Evolutionary conservation across 2,888 invertebrate genomes (phyloP), one percentile per base, ranked within the genome.

Genomic region (Plagodis pulveraria): DNA sequence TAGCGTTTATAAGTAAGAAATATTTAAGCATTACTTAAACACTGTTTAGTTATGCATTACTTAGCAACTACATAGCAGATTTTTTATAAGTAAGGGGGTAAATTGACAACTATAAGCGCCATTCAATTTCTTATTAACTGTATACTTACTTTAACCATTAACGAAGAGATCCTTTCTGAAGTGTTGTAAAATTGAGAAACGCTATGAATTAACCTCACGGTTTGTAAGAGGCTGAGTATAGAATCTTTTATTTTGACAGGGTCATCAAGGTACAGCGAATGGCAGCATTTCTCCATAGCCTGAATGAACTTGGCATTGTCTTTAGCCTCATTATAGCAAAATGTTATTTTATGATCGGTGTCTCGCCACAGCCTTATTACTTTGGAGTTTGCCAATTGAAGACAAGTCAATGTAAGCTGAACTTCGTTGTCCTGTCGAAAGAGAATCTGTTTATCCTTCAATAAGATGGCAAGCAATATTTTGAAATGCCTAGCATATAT

Each of bases 161-260:
- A 93, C 0, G 98, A 98, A 0, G 98, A 99, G 59, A 98, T 98
- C 73, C 98, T 95, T 87, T 99, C 99, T 0, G 98, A 98, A 0
- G 99, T 99, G 79, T 99, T 99, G 81, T 99, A 99, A 86, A 98
- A 99, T 81, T 97, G 96, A 0, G 99, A 99, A 6, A 99, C 98
- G 77, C 97, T 97, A 81, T 99, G 98, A 74, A 99, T 99, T 70
- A 99, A 93, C 41, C 98, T 93, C 9, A 99, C 98, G 0, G 98
- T 98, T 90, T 98, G 98, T 66, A 99, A 90, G 35, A 99, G 90
- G 57, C 97, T 97, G 56, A 98, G 93, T 63, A 99, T 96, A 0
- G 97, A 98, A 74, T 97, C 97, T 80, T 97, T 95, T 95, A 99
- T 98, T 83, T 96, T 96, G 6, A 97, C 98, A 5, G 99, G 99